Percentiles rank a stretch among this genome's conserved stretches.
These are phyloP conservation scores for Planiliza haematocheilus DNA, from an alignment of 2,113 vertebrate genomes.

Conservation along the genomic window DNA sequence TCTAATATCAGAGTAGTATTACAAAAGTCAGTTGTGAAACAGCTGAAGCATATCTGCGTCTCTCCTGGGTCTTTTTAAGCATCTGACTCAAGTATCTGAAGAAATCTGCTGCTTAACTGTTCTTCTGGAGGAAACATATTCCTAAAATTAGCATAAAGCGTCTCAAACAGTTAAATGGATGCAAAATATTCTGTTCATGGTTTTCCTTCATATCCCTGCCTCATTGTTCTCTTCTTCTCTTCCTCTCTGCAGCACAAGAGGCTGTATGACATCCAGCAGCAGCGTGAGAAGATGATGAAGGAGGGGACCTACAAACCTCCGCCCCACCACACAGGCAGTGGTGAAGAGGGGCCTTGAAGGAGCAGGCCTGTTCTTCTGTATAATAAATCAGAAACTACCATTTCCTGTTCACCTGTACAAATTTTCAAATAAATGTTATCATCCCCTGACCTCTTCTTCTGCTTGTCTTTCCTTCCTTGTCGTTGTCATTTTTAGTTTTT, in stretches of 20 bases:
- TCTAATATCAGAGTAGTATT: not conserved
- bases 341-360: slow-evolving; percentile 16
- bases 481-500: not conserved
- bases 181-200: too few species aligned
- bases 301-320: slow-evolving; percentile 89
- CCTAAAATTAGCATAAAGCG: too few species aligned
- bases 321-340: slow-evolving; percentile 75
- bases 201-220: not conserved
- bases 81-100: too few species aligned
- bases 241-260: slow-evolving; percentile 78
- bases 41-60: too few species aligned
- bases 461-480: not conserved
- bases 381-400: slow-evolving; percentile 56
- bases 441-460: slow-evolving; percentile 6
- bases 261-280: slow-evolving; percentile 79
- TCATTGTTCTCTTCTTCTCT: not conserved
- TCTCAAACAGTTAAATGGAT: too few species aligned
- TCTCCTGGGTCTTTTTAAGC: too few species aligned
- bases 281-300: slow-evolving; percentile 89
- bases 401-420: slow-evolving; percentile 57
- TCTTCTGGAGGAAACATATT: too few species aligned
- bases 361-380: slow-evolving; percentile 47
- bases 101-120: too few species aligned
- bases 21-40: not conserved
- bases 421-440: slow-evolving; percentile 78